Conservation (phyloP, 2,797 vertebrate species). For the Onychomys torridus region DNA sequence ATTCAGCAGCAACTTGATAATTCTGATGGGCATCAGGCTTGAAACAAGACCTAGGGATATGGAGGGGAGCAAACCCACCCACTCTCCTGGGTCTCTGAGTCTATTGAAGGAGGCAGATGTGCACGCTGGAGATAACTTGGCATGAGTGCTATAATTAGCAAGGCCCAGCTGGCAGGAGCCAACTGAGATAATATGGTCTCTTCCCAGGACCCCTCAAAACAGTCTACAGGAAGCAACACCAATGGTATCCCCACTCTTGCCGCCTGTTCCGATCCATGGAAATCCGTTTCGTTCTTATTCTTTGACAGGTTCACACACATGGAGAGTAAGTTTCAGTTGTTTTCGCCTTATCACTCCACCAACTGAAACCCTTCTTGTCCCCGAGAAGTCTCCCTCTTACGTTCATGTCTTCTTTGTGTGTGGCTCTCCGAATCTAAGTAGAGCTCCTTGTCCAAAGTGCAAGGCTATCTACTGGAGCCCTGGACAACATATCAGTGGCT, state of each 20-base stretch:
- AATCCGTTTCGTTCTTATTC: not conserved
- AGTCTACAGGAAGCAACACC: not conserved
- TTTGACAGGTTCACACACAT: not conserved
- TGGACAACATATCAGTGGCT: no score
- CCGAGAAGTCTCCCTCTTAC: not conserved
- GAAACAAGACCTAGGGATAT: not conserved
- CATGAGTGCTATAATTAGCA: not conserved
- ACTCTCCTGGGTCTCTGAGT: not conserved
- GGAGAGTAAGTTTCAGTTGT: not conserved
- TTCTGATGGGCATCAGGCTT: not conserved
- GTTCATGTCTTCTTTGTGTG: not conserved
- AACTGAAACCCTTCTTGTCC: not conserved
- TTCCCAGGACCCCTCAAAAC: not conserved
- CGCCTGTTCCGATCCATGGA: not conserved
- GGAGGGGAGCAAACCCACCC: not conserved
- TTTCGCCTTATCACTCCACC: not conserved
- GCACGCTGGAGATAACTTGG: rapidly evolving
- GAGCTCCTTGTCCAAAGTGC: not conserved
- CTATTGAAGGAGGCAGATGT: not conserved
- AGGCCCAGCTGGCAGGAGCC: not conserved
- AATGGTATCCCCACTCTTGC: rapidly evolving
- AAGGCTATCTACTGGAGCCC: not conserved
- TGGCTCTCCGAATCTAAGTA: not conserved
- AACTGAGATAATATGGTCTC: rapidly evolving
- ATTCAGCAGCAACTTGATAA: not conserved